Conservation (phyloP, 2,888 invertebrate genomes). For the Acrobasis repandana region DNA sequence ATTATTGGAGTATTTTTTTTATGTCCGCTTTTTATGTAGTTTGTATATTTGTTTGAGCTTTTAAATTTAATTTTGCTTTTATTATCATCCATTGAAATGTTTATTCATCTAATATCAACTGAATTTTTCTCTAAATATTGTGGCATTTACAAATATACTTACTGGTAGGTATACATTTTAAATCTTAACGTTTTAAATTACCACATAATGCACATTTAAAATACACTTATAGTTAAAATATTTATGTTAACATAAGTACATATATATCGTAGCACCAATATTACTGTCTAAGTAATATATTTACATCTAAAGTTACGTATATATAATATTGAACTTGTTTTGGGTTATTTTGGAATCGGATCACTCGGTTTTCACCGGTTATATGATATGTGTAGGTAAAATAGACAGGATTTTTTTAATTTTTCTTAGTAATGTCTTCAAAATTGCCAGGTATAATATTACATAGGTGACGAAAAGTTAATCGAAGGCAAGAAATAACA, state of each 20-base stretch:
- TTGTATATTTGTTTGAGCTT: too few species aligned
- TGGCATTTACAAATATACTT: too few species aligned
- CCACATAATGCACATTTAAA: background rate
- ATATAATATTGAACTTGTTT: slow-evolving; percentile 32
- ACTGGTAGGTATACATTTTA: too few species aligned
- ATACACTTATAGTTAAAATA: slow-evolving; percentile 21
- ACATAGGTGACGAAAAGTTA: too few species aligned
- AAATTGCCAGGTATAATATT: too few species aligned
- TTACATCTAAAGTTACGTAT: slow-evolving; percentile 32
- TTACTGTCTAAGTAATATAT: slow-evolving; percentile 31
- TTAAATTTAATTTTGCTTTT: too few species aligned
- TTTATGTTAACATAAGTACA: slow-evolving; percentile 23
- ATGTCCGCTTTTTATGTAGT: too few species aligned
- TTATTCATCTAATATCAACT: too few species aligned
- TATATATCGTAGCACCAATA: slow-evolving; percentile 33
- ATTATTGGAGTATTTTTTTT: too few species aligned
- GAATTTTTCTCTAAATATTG: too few species aligned
- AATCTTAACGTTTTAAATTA: background rate
- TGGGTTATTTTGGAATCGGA: slow-evolving; percentile 41
- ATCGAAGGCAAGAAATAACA: too few species aligned
- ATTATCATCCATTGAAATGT: too few species aligned
- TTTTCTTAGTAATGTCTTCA: background rate
- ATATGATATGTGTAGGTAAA: slow-evolving; percentile 35
- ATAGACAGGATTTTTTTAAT: background rate
- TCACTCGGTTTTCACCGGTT: slow-evolving; percentile 32